These are phyloP conservation scores for Serrognathus titanus DNA, from an alignment of 2,888 invertebrate species.

Conservation along the genomic window DNA sequence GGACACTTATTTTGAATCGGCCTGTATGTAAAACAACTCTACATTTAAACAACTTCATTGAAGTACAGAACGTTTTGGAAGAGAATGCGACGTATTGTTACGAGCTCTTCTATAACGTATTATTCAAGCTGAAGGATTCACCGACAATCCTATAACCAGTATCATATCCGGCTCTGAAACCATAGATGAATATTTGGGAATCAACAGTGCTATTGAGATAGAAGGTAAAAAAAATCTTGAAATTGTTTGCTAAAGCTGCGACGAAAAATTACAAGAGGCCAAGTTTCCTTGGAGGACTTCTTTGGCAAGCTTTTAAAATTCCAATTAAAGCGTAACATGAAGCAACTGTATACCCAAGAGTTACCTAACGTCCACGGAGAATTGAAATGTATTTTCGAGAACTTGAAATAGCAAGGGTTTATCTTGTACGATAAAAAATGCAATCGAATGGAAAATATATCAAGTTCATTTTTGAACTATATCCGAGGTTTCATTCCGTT, in stretches of 20 bases:
- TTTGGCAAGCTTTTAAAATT: conserved; percentile 20
- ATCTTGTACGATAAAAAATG: conserved; percentile 30
- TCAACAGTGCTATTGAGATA: conserved; percentile 11
- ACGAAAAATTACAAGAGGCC: conserved; percentile 14
- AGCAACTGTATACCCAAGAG: conserved; percentile 16
- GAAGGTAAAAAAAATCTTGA: conserved; percentile 12
- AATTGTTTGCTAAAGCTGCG: conserved; percentile 20
- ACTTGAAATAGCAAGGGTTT: conserved; percentile 29
- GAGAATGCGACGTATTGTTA: too few relatives aligned
- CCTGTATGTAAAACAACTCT: too few relatives aligned
- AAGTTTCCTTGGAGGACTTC: conserved; percentile 13
- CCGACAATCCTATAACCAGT: not conserved
- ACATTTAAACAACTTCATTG: too few relatives aligned
- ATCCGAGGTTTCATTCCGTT: conserved; percentile 37
- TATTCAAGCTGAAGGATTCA: too few relatives aligned
- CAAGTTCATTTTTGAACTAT: conserved; percentile 29
- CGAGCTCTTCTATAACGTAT: too few relatives aligned
- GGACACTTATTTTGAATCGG: too few relatives aligned
- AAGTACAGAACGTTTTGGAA: too few relatives aligned
- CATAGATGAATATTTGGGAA: conserved; percentile 19
- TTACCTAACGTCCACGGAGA: conserved; percentile 15
- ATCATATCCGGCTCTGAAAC: conserved; percentile 10
- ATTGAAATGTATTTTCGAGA: conserved; percentile 31
- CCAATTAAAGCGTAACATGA: conserved; percentile 16
- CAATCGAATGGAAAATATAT: conserved; percentile 35